These are phyloP conservation scores for Ditylenchus dipsaci DNA, from an alignment of 1,140 invertebrate genomes.

Conservation along the genomic window DNA sequence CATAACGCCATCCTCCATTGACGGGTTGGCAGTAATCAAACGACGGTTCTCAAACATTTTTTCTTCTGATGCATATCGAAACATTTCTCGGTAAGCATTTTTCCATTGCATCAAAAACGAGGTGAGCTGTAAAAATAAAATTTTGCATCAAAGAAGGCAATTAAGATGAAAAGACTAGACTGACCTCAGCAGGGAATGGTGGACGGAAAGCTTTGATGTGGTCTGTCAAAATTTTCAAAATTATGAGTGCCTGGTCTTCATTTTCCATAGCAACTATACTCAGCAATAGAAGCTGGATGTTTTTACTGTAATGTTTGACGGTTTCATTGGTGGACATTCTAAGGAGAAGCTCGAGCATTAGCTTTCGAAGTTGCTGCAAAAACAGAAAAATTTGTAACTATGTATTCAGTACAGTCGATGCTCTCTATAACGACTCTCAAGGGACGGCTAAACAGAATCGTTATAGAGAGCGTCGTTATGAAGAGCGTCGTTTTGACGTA, in stretches of 20 bases:
- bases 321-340: conserved; percentile 22
- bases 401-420: no score
- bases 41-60: conserved; percentile 23
- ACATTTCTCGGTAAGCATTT: conserved; percentile 30
- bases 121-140: conserved; percentile 11
- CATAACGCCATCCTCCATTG: conserved; percentile 27
- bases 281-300: conserved; percentile 25
- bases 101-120: conserved; percentile 28
- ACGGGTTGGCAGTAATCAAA: conserved; percentile 13
- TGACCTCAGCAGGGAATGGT: conserved; percentile 19
- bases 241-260: conserved; percentile 41
- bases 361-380: conserved; percentile 38
- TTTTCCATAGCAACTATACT: conserved; percentile 31
- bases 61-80: conserved; percentile 20
- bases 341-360: conserved; percentile 34
- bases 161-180: conserved; percentile 10
- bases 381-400: conserved; percentile 12
- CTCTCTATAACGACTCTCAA: no score
- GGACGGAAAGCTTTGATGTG: conserved; percentile 37
- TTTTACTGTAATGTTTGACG: conserved; percentile 23
- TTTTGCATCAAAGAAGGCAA: conserved; percentile 8
- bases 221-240: conserved; percentile 37
- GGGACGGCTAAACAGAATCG: no score
- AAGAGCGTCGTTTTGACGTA: no score
- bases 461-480: no score